Evolutionary conservation across 2,113 vertebrate species (phyloP).

Genomic region (Promerops cafer): DNA sequence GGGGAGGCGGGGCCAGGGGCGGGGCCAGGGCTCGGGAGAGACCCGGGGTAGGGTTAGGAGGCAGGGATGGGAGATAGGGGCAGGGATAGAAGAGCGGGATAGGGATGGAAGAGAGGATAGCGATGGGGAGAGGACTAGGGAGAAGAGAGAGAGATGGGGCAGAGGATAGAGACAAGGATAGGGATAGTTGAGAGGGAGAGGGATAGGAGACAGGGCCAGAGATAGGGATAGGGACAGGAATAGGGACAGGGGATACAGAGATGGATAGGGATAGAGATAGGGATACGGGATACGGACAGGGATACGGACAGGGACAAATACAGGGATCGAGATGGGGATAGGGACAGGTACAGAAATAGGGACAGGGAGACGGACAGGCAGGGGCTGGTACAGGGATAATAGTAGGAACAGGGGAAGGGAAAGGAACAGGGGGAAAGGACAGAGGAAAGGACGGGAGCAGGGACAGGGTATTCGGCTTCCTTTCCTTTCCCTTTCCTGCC

Average conservation of each 20-base stretch:
- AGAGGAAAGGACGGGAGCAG: background rate
- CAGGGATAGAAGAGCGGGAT: no score
- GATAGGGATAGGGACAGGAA: background rate
- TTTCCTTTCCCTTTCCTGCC: background rate
- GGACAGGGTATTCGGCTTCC: no score
- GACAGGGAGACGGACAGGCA: background rate
- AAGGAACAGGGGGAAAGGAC: no score
- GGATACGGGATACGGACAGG: background rate
- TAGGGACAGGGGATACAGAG: background rate
- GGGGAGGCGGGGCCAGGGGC: no score
- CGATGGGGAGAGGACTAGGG: background rate
- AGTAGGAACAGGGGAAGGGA: no score
- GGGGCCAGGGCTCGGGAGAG: no score
- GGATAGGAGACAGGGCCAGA: background rate
- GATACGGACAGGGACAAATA: background rate
- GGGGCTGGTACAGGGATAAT: background rate
- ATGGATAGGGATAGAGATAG: background rate
- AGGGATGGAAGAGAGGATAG: background rate
- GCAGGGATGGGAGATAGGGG: no score
- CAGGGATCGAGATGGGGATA: no score
- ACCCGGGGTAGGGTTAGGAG: no score
- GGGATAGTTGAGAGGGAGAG: background rate
- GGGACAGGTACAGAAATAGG: no score
- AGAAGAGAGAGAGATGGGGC: background rate
- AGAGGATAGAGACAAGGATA: background rate